These are phyloP conservation scores for Drosophila suzukii DNA, from an alignment of 1,140 invertebrate species.

Conservation along the genomic window DNA sequence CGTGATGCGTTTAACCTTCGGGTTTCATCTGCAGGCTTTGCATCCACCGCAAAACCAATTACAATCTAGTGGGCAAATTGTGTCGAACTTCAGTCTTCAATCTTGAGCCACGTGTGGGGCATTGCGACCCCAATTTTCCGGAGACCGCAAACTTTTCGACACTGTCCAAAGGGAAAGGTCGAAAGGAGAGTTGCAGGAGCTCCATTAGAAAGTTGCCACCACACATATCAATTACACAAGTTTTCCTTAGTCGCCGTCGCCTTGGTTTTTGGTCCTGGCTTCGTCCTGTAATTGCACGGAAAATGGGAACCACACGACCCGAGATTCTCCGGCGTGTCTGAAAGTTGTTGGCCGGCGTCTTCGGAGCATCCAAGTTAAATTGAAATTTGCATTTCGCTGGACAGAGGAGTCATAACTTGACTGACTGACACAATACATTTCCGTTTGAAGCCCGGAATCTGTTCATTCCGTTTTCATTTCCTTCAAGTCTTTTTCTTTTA, in stretches of 20 bases:
- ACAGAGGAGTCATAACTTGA: conserved; percentile 55
- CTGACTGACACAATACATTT: conserved; percentile 49
- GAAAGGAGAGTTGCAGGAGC: conserved; percentile 11
- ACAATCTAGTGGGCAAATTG: conserved; percentile 40
- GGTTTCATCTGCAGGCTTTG: conserved; percentile 37
- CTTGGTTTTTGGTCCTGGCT: conserved; percentile 12
- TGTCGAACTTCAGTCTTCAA: conserved; percentile 30
- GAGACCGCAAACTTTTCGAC: conserved; percentile 56
- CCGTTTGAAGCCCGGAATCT: conserved; percentile 35
- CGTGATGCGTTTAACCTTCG: conserved; percentile 42
- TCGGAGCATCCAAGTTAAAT: conserved; percentile 33
- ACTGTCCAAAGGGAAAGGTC: conserved; percentile 33
- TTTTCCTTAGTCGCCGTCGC: conserved; percentile 48
- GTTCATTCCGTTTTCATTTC: conserved; percentile 49
- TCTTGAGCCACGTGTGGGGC: conserved; percentile 34
- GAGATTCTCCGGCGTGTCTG: conserved; percentile 3
- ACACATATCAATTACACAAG: conserved; percentile 79
- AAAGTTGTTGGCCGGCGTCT: conserved; percentile 12
- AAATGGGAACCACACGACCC: conserved; percentile 55
- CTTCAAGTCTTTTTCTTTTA: background rate
- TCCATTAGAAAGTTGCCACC: conserved; percentile 71
- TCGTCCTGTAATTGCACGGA: conserved; percentile 58
- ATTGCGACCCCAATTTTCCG: conserved; percentile 13
- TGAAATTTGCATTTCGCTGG: conserved; percentile 55
- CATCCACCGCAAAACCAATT: conserved; percentile 52